Evolutionary conservation across 2,113 vertebrate species (phyloP).

Genomic region (Chaenogobius annularis): DNA sequence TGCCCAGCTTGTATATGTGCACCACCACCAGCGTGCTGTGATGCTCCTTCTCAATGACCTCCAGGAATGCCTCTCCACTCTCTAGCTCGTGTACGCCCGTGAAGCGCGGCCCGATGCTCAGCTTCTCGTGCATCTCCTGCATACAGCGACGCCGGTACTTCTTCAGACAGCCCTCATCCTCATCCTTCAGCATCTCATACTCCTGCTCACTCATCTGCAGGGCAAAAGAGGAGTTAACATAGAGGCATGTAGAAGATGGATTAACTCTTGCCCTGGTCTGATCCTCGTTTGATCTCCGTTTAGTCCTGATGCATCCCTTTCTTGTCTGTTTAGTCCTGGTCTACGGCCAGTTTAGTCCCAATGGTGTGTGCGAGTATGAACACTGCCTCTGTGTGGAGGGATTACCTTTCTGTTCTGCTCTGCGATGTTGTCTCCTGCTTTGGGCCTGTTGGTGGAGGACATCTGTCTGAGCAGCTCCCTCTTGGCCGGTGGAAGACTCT

Average conservation of each 20-base stretch:
- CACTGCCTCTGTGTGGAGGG: background rate
- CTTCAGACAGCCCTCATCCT: conserved; percentile 89
- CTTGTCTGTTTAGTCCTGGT: background rate
- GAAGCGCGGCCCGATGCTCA: conserved; percentile 92
- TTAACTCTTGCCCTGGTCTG: too few species aligned
- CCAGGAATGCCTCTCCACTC: conserved; percentile 90
- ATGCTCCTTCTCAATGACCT: conserved; percentile 90
- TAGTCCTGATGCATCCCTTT: background rate
- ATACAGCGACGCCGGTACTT: conserved; percentile 92
- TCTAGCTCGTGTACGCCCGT: conserved; percentile 86
- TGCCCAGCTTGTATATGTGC: conserved; percentile 86
- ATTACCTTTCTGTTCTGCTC: conserved; percentile 88
- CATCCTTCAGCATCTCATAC: conserved; percentile 89
- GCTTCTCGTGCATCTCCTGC: conserved; percentile 93
- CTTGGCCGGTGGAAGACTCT: conserved; percentile 82
- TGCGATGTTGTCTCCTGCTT: conserved; percentile 75
- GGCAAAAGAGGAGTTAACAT: background rate
- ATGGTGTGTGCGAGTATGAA: background rate
- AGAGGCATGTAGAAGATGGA: too few species aligned
- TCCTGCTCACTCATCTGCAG: conserved; percentile 94
- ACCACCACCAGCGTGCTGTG: conserved; percentile 88
- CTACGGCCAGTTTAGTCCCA: background rate
- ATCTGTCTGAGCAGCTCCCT: conserved; percentile 92
- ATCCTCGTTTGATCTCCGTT: too few species aligned
- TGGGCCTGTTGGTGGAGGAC: conserved; percentile 84